phyloP scores from a whole-genome alignment of 1,140 invertebrate species.

The Paraescarpia echinospica region DNA sequence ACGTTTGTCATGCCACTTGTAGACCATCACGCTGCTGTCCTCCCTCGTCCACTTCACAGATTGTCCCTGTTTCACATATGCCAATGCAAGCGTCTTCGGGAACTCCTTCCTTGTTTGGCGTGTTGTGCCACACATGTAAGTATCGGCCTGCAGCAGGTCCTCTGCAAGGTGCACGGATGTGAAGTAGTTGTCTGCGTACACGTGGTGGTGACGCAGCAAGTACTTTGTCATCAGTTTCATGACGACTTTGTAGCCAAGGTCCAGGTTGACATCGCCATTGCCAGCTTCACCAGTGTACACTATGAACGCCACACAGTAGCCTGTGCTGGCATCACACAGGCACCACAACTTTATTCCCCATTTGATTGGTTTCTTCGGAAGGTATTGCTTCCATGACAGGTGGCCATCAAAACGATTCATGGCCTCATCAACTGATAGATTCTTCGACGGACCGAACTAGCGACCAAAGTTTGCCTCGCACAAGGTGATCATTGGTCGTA shows the following conservation, averaged over 20 bases:
- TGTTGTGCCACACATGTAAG: not conserved
- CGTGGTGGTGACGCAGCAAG: not conserved
- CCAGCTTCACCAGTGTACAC: constrained; percentile 12
- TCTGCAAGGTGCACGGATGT: not conserved
- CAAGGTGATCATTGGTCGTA: not conserved
- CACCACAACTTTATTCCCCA: constrained; percentile 57
- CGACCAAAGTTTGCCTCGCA: no score
- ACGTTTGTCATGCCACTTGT: no score
- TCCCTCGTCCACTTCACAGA: no score
- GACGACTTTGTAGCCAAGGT: not conserved
- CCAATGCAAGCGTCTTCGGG: not conserved
- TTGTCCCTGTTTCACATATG: no score
- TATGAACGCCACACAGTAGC: constrained; percentile 22
- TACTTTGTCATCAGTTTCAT: not conserved
- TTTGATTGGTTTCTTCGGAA: constrained; percentile 55
- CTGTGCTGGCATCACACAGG: constrained; percentile 30
- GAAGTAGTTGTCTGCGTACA: constrained; percentile 14
- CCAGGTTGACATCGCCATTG: not conserved
- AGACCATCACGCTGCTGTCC: no score
- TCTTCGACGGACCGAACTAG: not conserved
- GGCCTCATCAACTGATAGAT: constrained; percentile 50
- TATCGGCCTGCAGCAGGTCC: not conserved
- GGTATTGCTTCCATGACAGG: constrained; percentile 57
- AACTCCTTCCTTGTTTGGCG: not conserved
- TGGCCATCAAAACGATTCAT: constrained; percentile 58